Conservation (phyloP, 1,140 invertebrate species). For the Globodera rostochiensis region DNA sequence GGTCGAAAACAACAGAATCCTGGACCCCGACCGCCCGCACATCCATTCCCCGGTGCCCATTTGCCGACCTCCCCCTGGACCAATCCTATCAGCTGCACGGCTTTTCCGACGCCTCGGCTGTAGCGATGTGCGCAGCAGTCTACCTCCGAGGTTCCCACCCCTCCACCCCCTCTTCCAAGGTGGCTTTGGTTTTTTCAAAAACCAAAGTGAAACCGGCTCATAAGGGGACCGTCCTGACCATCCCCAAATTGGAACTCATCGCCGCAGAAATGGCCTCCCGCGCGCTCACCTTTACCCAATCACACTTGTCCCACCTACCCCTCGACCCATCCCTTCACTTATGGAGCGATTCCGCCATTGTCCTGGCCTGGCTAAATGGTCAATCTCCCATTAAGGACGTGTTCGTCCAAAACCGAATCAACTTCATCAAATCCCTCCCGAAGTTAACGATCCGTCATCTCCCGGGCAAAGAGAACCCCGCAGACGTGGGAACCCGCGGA, state of each 20-base stretch:
- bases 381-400: too few relatives aligned
- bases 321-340: not conserved
- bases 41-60: too few relatives aligned
- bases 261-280: not conserved
- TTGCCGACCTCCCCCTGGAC: too few relatives aligned
- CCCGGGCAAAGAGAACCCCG: not conserved
- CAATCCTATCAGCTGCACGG: too few relatives aligned
- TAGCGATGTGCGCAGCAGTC: not conserved
- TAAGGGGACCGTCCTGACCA: not conserved
- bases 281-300: not conserved
- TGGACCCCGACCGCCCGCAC: too few relatives aligned
- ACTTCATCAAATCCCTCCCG: too few relatives aligned
- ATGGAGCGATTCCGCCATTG: conserved; percentile 8
- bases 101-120: too few relatives aligned
- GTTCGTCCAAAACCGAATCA: too few relatives aligned
- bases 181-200: not conserved
- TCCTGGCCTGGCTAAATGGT: conserved; percentile 64
- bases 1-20: too few relatives aligned
- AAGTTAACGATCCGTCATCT: not conserved
- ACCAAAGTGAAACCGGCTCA: not conserved
- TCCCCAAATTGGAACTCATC: conserved; percentile 6
- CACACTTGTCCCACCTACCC: not conserved
- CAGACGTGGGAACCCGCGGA: not conserved
- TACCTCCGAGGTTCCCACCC: not conserved
- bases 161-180: not conserved